A percentile compares a stretch with the other conserved stretches of the same genome.
Conservation (phyloP, 1,140 invertebrate genomes). For the Pseudomyrmex dendroicus region DNA sequence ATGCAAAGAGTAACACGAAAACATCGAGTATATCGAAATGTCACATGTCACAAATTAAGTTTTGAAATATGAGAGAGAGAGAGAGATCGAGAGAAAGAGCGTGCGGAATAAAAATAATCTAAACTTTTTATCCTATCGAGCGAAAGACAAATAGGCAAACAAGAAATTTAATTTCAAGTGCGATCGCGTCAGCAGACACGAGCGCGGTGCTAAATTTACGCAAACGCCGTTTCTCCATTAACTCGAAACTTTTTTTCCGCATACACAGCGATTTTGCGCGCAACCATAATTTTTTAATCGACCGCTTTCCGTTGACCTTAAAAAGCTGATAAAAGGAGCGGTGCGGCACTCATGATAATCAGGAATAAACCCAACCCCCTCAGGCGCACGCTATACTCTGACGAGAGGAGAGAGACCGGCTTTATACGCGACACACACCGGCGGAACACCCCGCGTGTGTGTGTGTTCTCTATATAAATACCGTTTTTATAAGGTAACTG, state of each 20-base stretch:
- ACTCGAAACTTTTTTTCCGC: constrained; percentile 5
- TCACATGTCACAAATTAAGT: background rate
- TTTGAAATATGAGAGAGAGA: background rate
- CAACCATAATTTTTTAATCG: constrained; percentile 59
- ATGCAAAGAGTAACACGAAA: too few species aligned
- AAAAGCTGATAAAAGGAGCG: constrained; percentile 54
- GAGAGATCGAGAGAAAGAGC: too few species aligned
- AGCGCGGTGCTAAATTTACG: constrained; percentile 4
- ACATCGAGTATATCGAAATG: too few species aligned
- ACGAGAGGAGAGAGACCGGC: constrained; percentile 12
- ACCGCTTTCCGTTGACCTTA: constrained; percentile 59
- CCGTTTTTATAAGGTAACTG: constrained; percentile 39
- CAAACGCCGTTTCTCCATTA: constrained; percentile 3
- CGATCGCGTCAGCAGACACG: background rate
- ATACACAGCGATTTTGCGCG: constrained; percentile 32
- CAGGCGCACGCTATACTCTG: constrained; percentile 18
- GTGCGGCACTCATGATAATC: constrained; percentile 48
- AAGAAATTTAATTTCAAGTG: constrained; percentile 17
- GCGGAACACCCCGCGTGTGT: constrained; percentile 26
- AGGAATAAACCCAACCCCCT: constrained; percentile 61
- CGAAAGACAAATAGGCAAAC: constrained; percentile 8
- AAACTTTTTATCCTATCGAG: background rate
- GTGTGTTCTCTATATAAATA: constrained; percentile 26
- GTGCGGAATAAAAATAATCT: too few species aligned
- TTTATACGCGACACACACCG: constrained; percentile 47